Conservation (phyloP, 2,797 vertebrate species). For the Anabacerthia variegaticeps region DNA sequence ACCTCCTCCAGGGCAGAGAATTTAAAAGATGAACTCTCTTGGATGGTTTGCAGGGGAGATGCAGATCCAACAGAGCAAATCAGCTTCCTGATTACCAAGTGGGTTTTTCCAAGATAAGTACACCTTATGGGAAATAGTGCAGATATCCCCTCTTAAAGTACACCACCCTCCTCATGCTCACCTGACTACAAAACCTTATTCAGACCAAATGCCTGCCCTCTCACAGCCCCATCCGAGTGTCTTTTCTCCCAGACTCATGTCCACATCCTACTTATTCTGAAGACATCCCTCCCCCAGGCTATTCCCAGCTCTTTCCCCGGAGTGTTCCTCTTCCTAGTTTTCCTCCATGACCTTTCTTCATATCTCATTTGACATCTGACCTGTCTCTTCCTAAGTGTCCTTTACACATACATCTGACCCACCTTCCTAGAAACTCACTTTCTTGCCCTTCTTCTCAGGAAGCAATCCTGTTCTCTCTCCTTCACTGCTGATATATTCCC, state of each 20-base stretch:
- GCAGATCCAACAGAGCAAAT: not conserved
- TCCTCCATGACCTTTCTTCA: not conserved
- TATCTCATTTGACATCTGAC: not conserved
- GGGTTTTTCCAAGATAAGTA: not conserved
- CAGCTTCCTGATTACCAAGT: not conserved
- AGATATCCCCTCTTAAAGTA: not conserved
- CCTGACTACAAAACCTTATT: not conserved
- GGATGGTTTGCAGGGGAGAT: not conserved
- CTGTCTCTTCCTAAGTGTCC: not conserved
- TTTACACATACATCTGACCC: not conserved
- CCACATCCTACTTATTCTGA: not conserved
- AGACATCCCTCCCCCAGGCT: not conserved
- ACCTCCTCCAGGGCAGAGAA: not conserved
- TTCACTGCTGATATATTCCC: accelerated
- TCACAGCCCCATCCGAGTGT: not conserved
- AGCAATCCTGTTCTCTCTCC: not conserved
- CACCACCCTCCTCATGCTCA: accelerated
- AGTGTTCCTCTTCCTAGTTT: not conserved
- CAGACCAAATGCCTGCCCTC: not conserved
- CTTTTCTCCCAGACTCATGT: not conserved
- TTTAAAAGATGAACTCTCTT: not conserved
- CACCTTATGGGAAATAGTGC: not conserved
- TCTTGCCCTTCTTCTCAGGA: not conserved
- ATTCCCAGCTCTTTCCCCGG: not conserved
- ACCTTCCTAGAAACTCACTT: not conserved